Evolutionary conservation across 2,888 invertebrate species (phyloP), one percentile per base, ranked within the genome.

Genomic region (Chrysomela aeneicollis): DNA sequence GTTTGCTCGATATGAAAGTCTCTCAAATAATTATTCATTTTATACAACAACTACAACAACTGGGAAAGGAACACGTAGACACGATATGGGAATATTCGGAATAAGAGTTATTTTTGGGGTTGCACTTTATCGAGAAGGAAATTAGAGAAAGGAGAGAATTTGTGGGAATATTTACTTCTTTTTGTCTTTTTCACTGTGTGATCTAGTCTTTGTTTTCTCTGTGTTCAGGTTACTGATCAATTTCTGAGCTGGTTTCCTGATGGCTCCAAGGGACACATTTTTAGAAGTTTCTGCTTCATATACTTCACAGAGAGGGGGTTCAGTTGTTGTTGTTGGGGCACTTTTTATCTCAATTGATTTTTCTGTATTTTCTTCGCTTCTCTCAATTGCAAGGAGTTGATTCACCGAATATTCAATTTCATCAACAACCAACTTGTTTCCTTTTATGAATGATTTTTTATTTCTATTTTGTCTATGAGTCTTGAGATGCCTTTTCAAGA

Each of bases 1-100:
- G 9, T 47, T 47, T 17, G 47, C 9, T 35, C 35, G 12, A 35
- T 35, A 35, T 10, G 35, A 12, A 35, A 35, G 9, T 35, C 35
- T 35, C 47, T 47, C 47, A 47, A 47, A 47, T 47, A 47, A 19
- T 47, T 47, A 8, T 47, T 47, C 15, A 47, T 47, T 26, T 26
- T 26, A 5, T 26, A 26, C 6, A 5, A 26, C 3, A 26, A 26
- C 26, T 6, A 26, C 26, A 5, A 26, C 26, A 26, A 26, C 26
- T 17, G 18, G 35, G 12, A 35, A 35, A 10, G 10, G 35, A 35
- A 35, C 47, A 47, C 5, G 12, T 17, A 47, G 19, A 19, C 42
- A 42, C n/a, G n/a, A 15, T 42, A 42, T 15, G n/a, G 17, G 17
- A 42, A 42, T 15, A 42, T 42, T 12, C n/a, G 17, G 42, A 42